Conservation (phyloP, 1,140 invertebrate species). For the Drosophila sp. region DNA sequence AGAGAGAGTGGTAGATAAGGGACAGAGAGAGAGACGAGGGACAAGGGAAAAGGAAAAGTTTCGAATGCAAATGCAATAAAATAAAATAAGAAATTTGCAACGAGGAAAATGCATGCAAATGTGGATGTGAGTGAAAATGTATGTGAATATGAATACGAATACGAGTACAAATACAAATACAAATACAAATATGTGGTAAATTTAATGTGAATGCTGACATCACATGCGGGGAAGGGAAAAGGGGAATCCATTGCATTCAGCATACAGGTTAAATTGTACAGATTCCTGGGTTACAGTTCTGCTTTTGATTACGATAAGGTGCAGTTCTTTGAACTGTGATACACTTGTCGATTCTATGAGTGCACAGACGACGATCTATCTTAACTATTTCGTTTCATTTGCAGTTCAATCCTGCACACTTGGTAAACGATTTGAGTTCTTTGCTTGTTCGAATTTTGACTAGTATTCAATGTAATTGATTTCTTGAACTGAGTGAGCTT, state of each 20-base stretch:
- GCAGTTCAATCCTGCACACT: neutral
- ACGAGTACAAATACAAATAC: constrained; percentile 16
- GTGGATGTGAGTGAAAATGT: constrained; percentile 29
- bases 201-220: constrained; percentile 44
- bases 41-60: constrained; percentile 24
- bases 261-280: constrained; percentile 46
- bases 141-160: constrained; percentile 28
- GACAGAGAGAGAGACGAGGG: constrained; percentile 31
- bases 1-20: constrained; percentile 20
- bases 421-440: neutral
- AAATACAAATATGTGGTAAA: constrained; percentile 49
- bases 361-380: constrained; percentile 5
- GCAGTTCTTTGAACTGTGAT: constrained; percentile 40
- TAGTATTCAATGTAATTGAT: neutral
- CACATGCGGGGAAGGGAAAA: neutral
- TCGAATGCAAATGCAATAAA: constrained; percentile 25
- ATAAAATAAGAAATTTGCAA: constrained; percentile 34
- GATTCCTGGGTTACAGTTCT: constrained; percentile 14
- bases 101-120: constrained; percentile 40
- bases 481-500: neutral
- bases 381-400: neutral
- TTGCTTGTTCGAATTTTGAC: no score
- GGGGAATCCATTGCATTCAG: constrained; percentile 20
- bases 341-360: constrained; percentile 11
- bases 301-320: constrained; percentile 34